Evolutionary conservation across 2,113 vertebrate genomes (phyloP).

Genomic region (Cichladusa arquata): DNA sequence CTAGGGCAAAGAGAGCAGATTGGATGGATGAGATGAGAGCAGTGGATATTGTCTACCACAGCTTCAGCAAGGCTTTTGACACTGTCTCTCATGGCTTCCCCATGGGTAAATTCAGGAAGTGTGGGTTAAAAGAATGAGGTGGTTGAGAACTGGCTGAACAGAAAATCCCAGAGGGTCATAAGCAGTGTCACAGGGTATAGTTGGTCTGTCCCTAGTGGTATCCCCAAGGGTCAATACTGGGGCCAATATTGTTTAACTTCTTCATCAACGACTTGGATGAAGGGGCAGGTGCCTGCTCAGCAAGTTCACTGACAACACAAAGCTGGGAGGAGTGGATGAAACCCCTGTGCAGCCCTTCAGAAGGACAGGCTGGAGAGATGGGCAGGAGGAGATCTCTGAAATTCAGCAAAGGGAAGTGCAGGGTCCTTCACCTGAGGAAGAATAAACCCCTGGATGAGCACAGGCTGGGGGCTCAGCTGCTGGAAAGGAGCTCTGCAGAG

Average conservation of each 20-base stretch:
- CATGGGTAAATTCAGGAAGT: background rate
- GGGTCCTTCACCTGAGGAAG: background rate
- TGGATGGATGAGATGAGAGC: background rate
- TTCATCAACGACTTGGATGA: no score
- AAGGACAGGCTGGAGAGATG: background rate
- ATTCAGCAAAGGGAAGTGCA: background rate
- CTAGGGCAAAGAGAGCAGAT: background rate
- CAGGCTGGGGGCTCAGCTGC: background rate
- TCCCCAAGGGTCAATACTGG: background rate
- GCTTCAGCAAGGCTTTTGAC: background rate
- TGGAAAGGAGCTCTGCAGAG: background rate
- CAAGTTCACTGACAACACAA: background rate
- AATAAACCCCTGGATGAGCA: background rate
- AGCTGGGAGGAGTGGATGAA: background rate
- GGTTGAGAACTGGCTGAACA: background rate
- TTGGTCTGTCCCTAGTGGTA: background rate
- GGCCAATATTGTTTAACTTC: background rate
- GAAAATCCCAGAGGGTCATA: accelerated
- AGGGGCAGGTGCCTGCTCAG: background rate
- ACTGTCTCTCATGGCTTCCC: background rate
- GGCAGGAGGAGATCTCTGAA: background rate
- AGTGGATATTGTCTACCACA: background rate
- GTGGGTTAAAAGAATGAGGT: background rate
- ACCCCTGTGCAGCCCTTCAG: background rate
- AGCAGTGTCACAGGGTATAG: background rate